Evolutionary conservation across 1,140 invertebrate species (phyloP).

Genomic region (Formica selysi): DNA sequence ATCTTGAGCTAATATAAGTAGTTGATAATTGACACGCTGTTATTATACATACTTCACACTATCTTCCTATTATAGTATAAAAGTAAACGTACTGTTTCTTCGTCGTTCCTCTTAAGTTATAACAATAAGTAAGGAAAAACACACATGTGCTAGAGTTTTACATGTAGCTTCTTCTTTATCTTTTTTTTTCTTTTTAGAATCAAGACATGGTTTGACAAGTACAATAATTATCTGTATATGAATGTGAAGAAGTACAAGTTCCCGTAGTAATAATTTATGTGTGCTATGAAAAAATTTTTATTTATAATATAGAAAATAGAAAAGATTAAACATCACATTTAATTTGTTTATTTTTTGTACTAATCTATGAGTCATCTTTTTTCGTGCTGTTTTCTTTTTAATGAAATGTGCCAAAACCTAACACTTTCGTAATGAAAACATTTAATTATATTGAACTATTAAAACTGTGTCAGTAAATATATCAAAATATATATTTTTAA

Average conservation of each 20-base stretch:
- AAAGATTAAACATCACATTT: slow-evolving; percentile 25
- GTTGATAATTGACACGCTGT: slow-evolving; percentile 24
- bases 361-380: background rate
- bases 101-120: slow-evolving; percentile 12
- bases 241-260: slow-evolving; percentile 22
- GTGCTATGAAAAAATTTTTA: slow-evolving; percentile 10
- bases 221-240: slow-evolving; percentile 17
- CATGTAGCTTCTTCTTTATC: background rate
- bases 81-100: slow-evolving; percentile 31
- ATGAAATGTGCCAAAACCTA: slow-evolving; percentile 48
- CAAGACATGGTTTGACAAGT: slow-evolving; percentile 22
- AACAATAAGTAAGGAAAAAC: slow-evolving; percentile 19
- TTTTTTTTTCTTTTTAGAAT: slow-evolving; percentile 10
- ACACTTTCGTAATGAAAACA: slow-evolving; percentile 14
- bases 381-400: background rate
- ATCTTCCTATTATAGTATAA: slow-evolving; percentile 50
- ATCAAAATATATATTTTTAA: slow-evolving; percentile 23
- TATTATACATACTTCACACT: slow-evolving; percentile 39
- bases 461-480: background rate
- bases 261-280: slow-evolving; percentile 30
- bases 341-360: slow-evolving; percentile 22
- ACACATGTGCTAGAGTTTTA: slow-evolving; percentile 11
- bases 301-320: slow-evolving; percentile 35
- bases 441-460: background rate
- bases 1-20: slow-evolving; percentile 22